Evolutionary conservation across 92 coral and sea anemone genomes (phyloP).

Genomic region (Palythoa grandis): DNA sequence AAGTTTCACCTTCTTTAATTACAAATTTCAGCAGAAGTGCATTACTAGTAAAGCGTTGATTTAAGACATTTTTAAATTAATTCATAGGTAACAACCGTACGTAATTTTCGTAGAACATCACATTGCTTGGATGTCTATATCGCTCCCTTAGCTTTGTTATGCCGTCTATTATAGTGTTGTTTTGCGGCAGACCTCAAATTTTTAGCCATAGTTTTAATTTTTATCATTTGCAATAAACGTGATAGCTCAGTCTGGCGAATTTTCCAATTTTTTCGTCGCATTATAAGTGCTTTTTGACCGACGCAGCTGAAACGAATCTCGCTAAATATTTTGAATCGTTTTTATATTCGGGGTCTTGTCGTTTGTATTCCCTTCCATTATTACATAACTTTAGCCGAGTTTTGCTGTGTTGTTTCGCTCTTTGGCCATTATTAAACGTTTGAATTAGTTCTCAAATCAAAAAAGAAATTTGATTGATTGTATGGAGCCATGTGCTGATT

Average conservation of each 20-base stretch:
- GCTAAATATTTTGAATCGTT: background rate
- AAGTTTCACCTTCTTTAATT: background rate
- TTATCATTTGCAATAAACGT: background rate
- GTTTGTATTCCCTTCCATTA: background rate
- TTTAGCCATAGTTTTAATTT: background rate
- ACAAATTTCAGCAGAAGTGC: background rate
- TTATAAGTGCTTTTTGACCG: background rate
- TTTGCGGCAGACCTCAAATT: slow-evolving; percentile 17
- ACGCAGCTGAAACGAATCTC: background rate
- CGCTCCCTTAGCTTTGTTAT: background rate
- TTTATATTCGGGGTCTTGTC: background rate
- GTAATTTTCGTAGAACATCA: background rate
- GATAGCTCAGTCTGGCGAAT: background rate
- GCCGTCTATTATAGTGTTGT: background rate
- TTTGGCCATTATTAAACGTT: background rate
- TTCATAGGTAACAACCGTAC: background rate
- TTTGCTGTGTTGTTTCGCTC: background rate
- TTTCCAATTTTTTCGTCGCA: background rate
- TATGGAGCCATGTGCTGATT: background rate
- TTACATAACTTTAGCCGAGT: background rate
- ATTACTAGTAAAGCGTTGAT: background rate
- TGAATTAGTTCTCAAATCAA: background rate
- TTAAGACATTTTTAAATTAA: background rate
- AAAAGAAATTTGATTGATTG: background rate
- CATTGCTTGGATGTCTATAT: background rate